Conservation (phyloP, 1,140 invertebrate species). For the Chymomyza costata region DNA sequence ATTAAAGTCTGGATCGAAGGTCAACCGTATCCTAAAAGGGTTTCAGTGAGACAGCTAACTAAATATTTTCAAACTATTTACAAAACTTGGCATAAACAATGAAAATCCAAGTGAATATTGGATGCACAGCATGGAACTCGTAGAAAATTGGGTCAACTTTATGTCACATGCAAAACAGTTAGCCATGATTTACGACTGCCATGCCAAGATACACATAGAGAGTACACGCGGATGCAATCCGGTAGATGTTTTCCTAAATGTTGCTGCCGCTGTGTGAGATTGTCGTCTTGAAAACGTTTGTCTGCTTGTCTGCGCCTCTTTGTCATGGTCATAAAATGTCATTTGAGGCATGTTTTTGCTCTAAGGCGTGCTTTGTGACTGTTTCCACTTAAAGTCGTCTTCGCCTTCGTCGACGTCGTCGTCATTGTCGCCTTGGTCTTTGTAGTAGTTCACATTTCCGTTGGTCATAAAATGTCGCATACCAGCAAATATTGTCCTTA, state of each 20-base stretch:
- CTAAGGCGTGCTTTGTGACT: constrained; percentile 34
- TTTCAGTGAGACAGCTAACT: no score
- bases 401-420: constrained; percentile 3
- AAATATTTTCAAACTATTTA: no score
- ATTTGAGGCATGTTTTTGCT: constrained; percentile 29
- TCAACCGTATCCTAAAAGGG: constrained; percentile 1
- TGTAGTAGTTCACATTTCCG: no score
- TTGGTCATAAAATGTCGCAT: constrained; percentile 54
- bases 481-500: constrained; percentile 59
- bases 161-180: constrained; percentile 57
- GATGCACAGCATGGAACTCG: constrained; percentile 10
- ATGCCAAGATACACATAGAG: constrained; percentile 16
- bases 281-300: no score
- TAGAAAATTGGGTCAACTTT: constrained; percentile 47
- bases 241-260: constrained; percentile 7
- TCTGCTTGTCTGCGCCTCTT: no score
- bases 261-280: constrained; percentile 7
- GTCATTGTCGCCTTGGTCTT: constrained; percentile 5
- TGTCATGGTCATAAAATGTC: constrained; percentile 61
- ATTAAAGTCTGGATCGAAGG: constrained; percentile 30
- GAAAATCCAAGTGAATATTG: constrained; percentile 12
- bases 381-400: constrained; percentile 56
- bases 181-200: constrained; percentile 55
- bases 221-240: constrained; percentile 43
- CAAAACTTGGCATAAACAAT: constrained; percentile 15